phyloP scores from a whole-genome alignment of 1,140 invertebrate species.

The Drosophila saltans region DNA sequence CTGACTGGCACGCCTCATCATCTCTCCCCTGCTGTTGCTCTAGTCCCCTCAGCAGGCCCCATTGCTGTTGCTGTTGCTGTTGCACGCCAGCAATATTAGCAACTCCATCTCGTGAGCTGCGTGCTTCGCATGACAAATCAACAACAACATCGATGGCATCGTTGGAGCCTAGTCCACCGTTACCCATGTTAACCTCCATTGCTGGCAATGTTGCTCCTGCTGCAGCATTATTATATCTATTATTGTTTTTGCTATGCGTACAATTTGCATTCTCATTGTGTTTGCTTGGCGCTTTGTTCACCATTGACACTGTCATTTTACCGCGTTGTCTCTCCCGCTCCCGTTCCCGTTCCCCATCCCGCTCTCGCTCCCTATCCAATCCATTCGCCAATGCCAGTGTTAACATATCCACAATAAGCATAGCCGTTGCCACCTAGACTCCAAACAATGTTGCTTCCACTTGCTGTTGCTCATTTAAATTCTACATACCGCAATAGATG shows the following conservation, averaged over 20 bases:
- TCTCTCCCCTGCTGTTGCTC: slow-evolving; percentile 8
- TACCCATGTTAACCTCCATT: slow-evolving; percentile 39
- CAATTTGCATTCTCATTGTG: slow-evolving; percentile 50
- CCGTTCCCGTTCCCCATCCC: slow-evolving; percentile 19
- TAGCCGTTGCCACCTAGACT: slow-evolving; percentile 27
- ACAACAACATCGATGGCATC: slow-evolving; percentile 28
- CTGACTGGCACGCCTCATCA: slow-evolving; percentile 46
- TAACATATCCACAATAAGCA: slow-evolving; percentile 70
- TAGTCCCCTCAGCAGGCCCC: slow-evolving; percentile 3
- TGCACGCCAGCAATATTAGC: slow-evolving; percentile 48
- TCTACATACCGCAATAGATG: neutral
- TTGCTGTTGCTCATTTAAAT: slow-evolving; percentile 15
- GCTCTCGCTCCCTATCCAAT: slow-evolving; percentile 23
- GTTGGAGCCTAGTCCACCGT: slow-evolving; percentile 57
- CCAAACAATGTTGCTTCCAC: slow-evolving; percentile 14
- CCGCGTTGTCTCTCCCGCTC: slow-evolving; percentile 24
- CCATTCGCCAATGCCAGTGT: slow-evolving; percentile 61
- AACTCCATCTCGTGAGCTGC: slow-evolving; percentile 49
- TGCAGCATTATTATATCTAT: slow-evolving; percentile 23
- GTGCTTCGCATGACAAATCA: slow-evolving; percentile 61
- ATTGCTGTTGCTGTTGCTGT: slow-evolving; percentile 27
- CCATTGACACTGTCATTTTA: slow-evolving; percentile 47
- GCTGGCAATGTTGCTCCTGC: slow-evolving; percentile 10
- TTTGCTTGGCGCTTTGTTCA: slow-evolving; percentile 36
- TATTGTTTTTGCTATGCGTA: slow-evolving; percentile 33